Base-by-base conservation (phyloP, 2,113 vertebrate species). In the Salvator merianae region DNA sequence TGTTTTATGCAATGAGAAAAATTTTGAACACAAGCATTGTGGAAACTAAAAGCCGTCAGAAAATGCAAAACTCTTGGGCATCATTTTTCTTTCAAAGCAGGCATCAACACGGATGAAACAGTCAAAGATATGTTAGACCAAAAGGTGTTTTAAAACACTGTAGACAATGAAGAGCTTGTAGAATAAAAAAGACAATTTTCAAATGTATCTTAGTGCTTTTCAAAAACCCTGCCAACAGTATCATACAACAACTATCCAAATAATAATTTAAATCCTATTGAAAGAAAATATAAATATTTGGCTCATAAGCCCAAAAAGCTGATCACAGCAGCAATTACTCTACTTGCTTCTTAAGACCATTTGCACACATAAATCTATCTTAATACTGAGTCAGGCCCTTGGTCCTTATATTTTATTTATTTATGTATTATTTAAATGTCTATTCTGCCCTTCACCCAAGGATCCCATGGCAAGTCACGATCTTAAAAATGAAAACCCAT, bases 81-180 rank as follows among this genome's bases (percentile, higher is more conserved):
- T 86, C 78, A 38, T 84, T 79, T 73, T 2, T 0, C 83, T 84
- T 78, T 34, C 86, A 85, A 80, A 86, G 81, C 18, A 63, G 69
- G 79, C 53, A 77, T 65, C 36, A 77, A 50, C 85, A 59, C 24
- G 79, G 55, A 63, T 4, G 1, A 53, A 90, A 22, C 76, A 12
- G 22, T 2, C 6, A 0, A 83, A 86, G 79, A 65, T 82, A 78
- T 77, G 4, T 77, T 4, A 74, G n/a, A 6, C 75, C 14, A 65
- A 77, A 89, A 84, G 50, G 43, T 12, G 79, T 83, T 65, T 80
- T 80, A 32, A 62, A 30, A 86, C 6, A 73, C 38, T 69, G 84
- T 72, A 65, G 74, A 86, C 36, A 68, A 81, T 77, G 84, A 78
- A 89, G 83, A 75, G 68, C 79, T 87, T 75, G 83, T 82, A 20